Base-by-base conservation (phyloP, 2,113 vertebrate genomes). In the Epinephelus cyanopodus region DNA sequence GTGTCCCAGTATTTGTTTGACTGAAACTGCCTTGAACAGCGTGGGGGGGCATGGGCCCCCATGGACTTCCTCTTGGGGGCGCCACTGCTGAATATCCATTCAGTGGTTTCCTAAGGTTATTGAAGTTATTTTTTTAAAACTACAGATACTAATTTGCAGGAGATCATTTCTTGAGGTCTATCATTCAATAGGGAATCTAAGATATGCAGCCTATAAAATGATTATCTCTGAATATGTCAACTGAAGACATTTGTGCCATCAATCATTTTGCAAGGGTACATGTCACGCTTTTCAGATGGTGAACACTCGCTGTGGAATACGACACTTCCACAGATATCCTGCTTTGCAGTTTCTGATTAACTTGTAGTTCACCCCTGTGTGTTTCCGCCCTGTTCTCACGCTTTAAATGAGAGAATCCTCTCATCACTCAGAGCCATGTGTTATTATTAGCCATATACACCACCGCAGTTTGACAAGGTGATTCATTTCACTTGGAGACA, bases 401-500 rank as follows among this genome's bases (percentile, higher is more conserved):
- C 90, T 92, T 94, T 77, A 83, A 89, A 88, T 74, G 86, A 93
- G 86, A 85, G 84, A 86, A 57, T 84, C 71, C 56, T 82, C 70
- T 82, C 77, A 74, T 33, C 69, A 81, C 72, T 73, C 74, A 64
- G 56, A 86, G 87, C 67, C 70, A 48, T 81, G 90, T 86, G 87
- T 90, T 82, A 90, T 92, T 92, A 92, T 91, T 91, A 92, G 91
- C 87, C 72, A 48, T 81, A 45, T 81, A 54, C 37, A 58, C 82
- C 62, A 68, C 64, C 48, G 72, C 83, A 74, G 79, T 89, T 93
- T 93, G 92, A 94, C 91, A 92, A 83, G 84, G 79, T 94, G 93
- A 95, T 92, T 96, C 82, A 93, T 93, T 94, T 91, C 77, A 92
- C 78, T 77, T 45, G 53, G 84, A 90, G 86, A 92, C 87, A 90